Evolutionary conservation across 2,888 invertebrate species (phyloP).

Genomic region (Seira ritae): DNA sequence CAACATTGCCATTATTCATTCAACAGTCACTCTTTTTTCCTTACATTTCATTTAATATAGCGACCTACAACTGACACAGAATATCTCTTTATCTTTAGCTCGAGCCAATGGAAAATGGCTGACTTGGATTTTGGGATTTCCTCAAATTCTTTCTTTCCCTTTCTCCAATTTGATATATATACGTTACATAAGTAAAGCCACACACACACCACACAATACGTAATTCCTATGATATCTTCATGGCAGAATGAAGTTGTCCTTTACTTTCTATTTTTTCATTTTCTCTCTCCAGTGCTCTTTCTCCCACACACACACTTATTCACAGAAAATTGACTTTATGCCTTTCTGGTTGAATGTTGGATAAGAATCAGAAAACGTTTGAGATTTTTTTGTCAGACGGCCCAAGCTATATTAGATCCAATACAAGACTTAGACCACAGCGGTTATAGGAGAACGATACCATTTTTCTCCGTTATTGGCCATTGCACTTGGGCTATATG

Average conservation of each 20-base stretch:
- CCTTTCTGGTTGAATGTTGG: conserved; percentile 65
- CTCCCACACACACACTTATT: conserved; percentile 51
- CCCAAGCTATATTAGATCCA: not conserved
- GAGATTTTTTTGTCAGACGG: conserved; percentile 18
- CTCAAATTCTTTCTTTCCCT: conserved; percentile 49
- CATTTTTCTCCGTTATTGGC: conserved; percentile 37
- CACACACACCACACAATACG: conserved; percentile 33
- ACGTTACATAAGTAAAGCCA: conserved; percentile 25
- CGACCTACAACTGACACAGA: conserved; percentile 11
- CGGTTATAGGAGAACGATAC: conserved; percentile 1
- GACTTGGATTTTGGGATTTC: conserved; percentile 63
- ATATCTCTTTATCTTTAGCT: conserved; percentile 33
- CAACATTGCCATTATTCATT: conserved; percentile 11
- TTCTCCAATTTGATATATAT: conserved; percentile 52
- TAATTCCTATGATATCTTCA: conserved; percentile 63
- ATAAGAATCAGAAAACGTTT: conserved; percentile 58
- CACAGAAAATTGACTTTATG: conserved; percentile 65
- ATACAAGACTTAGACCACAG: conserved; percentile 9
- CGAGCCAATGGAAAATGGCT: conserved; percentile 62
- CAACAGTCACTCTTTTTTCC: conserved; percentile 3
- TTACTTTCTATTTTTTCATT: conserved; percentile 45
- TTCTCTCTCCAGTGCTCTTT: conserved; percentile 44
- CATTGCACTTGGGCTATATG: not conserved
- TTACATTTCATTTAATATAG: conserved; percentile 11
- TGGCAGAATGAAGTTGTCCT: conserved; percentile 63